Evolutionary conservation across 2,888 invertebrate species (phyloP).

Genomic region (Germaria angustata): DNA sequence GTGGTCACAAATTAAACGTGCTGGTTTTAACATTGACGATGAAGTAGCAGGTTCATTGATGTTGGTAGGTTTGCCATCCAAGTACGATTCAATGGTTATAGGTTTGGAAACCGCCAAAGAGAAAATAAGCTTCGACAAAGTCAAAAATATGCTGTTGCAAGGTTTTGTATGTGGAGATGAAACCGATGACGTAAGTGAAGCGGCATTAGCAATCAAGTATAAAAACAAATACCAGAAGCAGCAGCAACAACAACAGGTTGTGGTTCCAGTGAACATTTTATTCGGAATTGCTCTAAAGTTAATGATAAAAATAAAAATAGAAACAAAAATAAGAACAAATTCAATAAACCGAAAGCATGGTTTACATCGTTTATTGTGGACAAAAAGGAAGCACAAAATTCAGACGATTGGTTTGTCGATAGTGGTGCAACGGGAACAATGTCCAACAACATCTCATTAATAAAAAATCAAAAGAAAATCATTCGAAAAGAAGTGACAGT

Average conservation of each 20-base stretch:
- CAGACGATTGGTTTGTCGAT: no score
- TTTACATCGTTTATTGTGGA: no score
- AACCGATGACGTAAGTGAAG: not conserved
- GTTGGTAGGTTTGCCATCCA: not conserved
- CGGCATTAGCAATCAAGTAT: not conserved
- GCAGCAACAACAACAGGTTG: no score
- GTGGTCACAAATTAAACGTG: not conserved
- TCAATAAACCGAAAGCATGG: no score
- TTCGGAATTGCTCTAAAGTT: not conserved
- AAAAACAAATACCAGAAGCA: no score
- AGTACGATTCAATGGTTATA: not conserved
- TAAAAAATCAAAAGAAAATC: no score
- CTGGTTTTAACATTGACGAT: not conserved
- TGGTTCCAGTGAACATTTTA: not conserved
- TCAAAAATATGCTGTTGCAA: slow-evolving; percentile 13
- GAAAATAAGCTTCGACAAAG: slow-evolving; percentile 8
- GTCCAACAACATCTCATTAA: no score
- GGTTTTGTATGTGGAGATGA: not conserved
- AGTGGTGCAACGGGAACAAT: no score
- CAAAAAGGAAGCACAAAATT: not conserved
- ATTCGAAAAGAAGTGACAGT: no score
- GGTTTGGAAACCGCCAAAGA: not conserved
- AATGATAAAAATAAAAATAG: not conserved
- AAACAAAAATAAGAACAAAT: no score
- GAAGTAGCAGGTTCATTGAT: not conserved